phyloP scores from a whole-genome alignment of 1,140 invertebrate genomes.

The Aphis gossypii region DNA sequence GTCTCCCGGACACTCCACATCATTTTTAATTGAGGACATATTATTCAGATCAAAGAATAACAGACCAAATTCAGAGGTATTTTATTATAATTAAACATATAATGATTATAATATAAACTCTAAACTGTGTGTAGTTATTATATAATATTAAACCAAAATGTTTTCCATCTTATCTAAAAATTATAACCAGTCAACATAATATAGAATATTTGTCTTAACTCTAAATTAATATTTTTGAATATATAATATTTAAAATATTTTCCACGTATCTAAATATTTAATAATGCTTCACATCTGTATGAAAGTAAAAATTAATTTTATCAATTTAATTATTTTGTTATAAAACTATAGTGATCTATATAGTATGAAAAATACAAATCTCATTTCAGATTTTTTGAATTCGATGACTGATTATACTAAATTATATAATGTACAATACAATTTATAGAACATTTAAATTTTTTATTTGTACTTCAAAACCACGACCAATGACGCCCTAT shows the following conservation, averaged over 20 bases:
- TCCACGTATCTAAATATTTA: background rate
- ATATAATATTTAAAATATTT: background rate
- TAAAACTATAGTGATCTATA: background rate
- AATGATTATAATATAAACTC: background rate
- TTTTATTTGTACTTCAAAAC: too few relatives aligned
- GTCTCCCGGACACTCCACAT: constrained; percentile 50
- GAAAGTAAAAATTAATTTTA: background rate
- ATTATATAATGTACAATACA: too few relatives aligned
- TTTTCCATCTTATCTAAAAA: background rate
- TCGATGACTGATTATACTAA: too few relatives aligned
- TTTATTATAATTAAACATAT: background rate
- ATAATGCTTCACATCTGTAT: background rate
- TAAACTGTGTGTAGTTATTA: background rate
- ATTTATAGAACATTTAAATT: too few relatives aligned
- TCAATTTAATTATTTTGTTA: background rate
- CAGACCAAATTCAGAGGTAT: constrained; percentile 29
- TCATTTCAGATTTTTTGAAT: too few relatives aligned
- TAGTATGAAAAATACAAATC: too few relatives aligned
- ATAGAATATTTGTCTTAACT: background rate
- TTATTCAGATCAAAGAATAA: constrained; percentile 51
- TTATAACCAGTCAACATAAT: background rate
- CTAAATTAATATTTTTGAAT: background rate
- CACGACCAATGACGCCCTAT: too few relatives aligned
- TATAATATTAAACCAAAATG: background rate
- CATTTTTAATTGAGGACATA: constrained; percentile 58